Evolutionary conservation across 2,888 invertebrate genomes (phyloP).

Genomic region (Drosophila crucigera): DNA sequence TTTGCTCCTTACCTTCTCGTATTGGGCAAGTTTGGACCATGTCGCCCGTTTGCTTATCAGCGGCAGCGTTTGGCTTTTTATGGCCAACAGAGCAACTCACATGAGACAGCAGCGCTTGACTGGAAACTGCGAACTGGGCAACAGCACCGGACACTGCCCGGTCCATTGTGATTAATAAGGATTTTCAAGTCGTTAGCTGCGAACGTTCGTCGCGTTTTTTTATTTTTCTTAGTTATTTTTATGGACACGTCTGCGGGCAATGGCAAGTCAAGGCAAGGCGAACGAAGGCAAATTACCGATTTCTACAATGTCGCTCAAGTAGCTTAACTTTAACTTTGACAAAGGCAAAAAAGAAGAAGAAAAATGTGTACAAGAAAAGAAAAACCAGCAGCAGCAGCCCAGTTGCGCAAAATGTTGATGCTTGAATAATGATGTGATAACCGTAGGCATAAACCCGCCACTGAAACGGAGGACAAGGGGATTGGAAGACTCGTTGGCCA

Average conservation of each 20-base stretch:
- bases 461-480: slow-evolving; percentile 27
- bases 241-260: slow-evolving; percentile 58
- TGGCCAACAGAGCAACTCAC: slow-evolving; percentile 67
- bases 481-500: slow-evolving; percentile 6
- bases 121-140: slow-evolving; percentile 12
- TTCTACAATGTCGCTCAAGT: slow-evolving; percentile 80
- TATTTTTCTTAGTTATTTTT: slow-evolving; percentile 32
- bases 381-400: slow-evolving; percentile 36
- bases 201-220: slow-evolving; percentile 46
- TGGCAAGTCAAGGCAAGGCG: slow-evolving; percentile 15
- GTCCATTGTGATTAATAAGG: slow-evolving; percentile 78
- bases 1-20: slow-evolving; percentile 31
- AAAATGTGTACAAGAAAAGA: slow-evolving; percentile 14
- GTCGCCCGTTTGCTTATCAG: slow-evolving; percentile 78
- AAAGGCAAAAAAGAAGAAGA: slow-evolving; percentile 53
- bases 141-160: slow-evolving; percentile 31
- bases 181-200: slow-evolving; percentile 79
- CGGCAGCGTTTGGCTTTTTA: slow-evolving; percentile 74
- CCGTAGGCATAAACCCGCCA: slow-evolving; percentile 78
- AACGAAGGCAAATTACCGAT: slow-evolving; percentile 78
- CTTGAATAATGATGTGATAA: slow-evolving; percentile 80
- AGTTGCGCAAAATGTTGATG: slow-evolving; percentile 74
- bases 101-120: slow-evolving; percentile 50
- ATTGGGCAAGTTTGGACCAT: slow-evolving; percentile 49
- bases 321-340: slow-evolving; percentile 79